These are phyloP conservation scores for Leistus spinibarbis DNA, from an alignment of 2,888 invertebrate genomes.

Conservation along the genomic window DNA sequence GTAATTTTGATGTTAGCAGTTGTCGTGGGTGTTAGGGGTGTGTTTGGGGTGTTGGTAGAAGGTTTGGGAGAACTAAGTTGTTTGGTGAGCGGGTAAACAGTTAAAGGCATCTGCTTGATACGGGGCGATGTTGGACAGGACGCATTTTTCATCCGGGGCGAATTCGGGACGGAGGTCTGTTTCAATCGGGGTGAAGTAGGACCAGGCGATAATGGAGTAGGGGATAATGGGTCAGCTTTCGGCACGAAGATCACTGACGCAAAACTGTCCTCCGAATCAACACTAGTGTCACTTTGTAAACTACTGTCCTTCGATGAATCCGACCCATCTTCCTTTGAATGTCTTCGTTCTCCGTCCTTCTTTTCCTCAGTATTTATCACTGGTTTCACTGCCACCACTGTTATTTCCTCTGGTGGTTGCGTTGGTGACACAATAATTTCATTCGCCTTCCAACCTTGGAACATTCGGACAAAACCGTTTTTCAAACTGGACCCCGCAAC, in stretches of 20 bases:
- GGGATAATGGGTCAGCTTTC: constrained; percentile 75
- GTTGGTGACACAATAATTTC: constrained; percentile 57
- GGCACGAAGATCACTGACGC: constrained; percentile 92
- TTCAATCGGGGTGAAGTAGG: constrained; percentile 68
- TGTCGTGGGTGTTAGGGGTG: constrained; percentile 43
- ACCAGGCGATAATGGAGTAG: constrained; percentile 65
- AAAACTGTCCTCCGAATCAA: constrained; percentile 92
- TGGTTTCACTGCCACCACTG: constrained; percentile 42
- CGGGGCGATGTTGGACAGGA: constrained; percentile 71
- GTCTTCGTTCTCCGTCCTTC: constrained; percentile 66
- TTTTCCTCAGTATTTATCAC: constrained; percentile 49
- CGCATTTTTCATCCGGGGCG: constrained; percentile 74
- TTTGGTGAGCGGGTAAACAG: constrained; percentile 63
- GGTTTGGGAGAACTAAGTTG: constrained; percentile 66
- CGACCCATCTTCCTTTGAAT: constrained; percentile 86
- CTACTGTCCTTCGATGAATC: constrained; percentile 89
- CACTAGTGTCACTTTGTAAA: constrained; percentile 90
- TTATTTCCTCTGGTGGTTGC: constrained; percentile 50
- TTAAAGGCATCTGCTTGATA: constrained; percentile 66
- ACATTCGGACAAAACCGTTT: constrained; percentile 80
- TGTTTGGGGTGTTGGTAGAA: constrained; percentile 48
- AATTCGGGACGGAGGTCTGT: constrained; percentile 77
- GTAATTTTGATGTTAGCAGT: constrained; percentile 56
- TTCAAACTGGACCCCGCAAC: constrained; percentile 72
- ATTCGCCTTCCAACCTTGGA: constrained; percentile 78